Conservation (phyloP, 2,797 vertebrate species). For the Myotis findleyi region DNA sequence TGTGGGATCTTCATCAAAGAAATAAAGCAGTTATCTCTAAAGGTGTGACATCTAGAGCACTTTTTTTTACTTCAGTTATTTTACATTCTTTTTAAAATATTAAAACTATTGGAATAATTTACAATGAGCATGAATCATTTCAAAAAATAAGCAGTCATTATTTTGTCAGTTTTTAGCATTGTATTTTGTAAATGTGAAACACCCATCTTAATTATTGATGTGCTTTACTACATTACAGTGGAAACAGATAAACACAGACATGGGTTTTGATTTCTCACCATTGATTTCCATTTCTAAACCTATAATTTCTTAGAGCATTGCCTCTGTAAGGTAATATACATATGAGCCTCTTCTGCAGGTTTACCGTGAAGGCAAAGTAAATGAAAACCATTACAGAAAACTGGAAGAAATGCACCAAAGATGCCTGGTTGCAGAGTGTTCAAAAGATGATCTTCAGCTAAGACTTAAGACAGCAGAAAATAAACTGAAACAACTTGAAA, state of each 20-base stretch:
- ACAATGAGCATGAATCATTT: background rate
- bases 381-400: slow-evolving; percentile 92
- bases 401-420: slow-evolving; percentile 94
- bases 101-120: slow-evolving; percentile 32
- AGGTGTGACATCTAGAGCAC: background rate
- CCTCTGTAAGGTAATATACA: background rate
- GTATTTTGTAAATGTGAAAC: slow-evolving; percentile 17
- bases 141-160: background rate
- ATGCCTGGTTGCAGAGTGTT: slow-evolving; percentile 92
- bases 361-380: slow-evolving; percentile 90
- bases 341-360: slow-evolving; percentile 85
- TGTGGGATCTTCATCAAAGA: background rate
- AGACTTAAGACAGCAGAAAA: slow-evolving; percentile 92
- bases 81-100: slow-evolving; percentile 7
- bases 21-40: background rate
- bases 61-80: slow-evolving; percentile 6
- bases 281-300: slow-evolving; percentile 16
- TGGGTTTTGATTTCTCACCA: slow-evolving; percentile 25
- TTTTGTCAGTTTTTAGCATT: slow-evolving; percentile 8
- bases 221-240: background rate
- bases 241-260: background rate
- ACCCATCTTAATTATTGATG: background rate
- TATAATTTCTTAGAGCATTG: slow-evolving; percentile 16
- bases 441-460: slow-evolving; percentile 92
- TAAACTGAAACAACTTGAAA: slow-evolving; percentile 93